Conservation (phyloP, 1,140 invertebrate genomes). For the Leptoteleia sp. region DNA sequence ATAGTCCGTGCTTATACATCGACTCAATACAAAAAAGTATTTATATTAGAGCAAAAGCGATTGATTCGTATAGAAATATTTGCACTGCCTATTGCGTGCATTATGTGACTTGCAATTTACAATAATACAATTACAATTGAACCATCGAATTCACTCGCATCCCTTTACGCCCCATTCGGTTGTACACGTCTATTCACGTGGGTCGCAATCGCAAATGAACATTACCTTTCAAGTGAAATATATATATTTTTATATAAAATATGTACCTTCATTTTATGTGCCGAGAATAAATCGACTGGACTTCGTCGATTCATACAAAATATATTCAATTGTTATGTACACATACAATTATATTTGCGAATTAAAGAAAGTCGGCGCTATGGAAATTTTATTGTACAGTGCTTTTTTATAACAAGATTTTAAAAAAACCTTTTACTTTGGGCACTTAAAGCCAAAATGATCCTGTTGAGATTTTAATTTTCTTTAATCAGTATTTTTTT, state of each 20-base stretch:
- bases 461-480: not conserved
- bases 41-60: slow-evolving; percentile 58
- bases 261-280: slow-evolving; percentile 37
- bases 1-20: slow-evolving; percentile 36
- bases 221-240: slow-evolving; percentile 25
- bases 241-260: slow-evolving; percentile 61
- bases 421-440: not conserved
- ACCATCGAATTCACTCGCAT: slow-evolving; percentile 33
- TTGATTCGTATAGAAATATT: slow-evolving; percentile 63
- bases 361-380: slow-evolving; percentile 23
- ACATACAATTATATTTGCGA: slow-evolving; percentile 17
- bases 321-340: slow-evolving; percentile 50
- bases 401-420: slow-evolving; percentile 13
- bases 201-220: slow-evolving; percentile 30
- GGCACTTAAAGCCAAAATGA: slow-evolving; percentile 12
- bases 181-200: slow-evolving; percentile 10
- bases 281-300: slow-evolving; percentile 20
- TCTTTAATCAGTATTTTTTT: not conserved
- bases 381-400: slow-evolving; percentile 30
- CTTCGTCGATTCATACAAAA: slow-evolving; percentile 55
- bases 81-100: slow-evolving; percentile 46
- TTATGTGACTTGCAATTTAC: slow-evolving; percentile 30
- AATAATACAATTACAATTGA: too few relatives aligned
- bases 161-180: too few relatives aligned
- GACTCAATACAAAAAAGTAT: slow-evolving; percentile 63